Evolutionary conservation across 53 echinoderm and acorn worm genomes (phyloP).

Genomic region (Arbacia lixula): DNA sequence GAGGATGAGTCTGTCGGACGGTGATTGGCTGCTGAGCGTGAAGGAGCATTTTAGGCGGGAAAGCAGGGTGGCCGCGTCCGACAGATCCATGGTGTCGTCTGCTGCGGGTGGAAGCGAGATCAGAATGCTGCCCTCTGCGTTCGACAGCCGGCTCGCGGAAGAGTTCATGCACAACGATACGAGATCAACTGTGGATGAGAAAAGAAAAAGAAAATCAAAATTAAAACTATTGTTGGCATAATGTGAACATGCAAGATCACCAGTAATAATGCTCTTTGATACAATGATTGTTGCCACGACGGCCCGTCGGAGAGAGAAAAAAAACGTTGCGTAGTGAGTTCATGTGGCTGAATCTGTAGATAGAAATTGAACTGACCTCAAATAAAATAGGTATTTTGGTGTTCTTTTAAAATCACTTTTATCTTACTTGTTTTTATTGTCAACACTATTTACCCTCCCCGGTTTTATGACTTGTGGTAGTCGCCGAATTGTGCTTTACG

Average conservation of each 20-base stretch:
- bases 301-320: too few species aligned
- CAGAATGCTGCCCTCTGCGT: conserved; percentile 45
- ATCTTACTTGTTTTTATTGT: too few species aligned
- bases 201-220: not conserved
- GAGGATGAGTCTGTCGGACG: conserved; percentile 32
- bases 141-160: conserved; percentile 1
- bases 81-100: not conserved
- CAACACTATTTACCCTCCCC: too few species aligned
- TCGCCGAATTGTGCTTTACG: too few species aligned
- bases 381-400: too few species aligned
- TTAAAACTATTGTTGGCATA: not conserved
- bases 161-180: conserved; percentile 50
- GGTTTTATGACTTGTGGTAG: too few species aligned
- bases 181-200: conserved; percentile 22
- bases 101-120: conserved; percentile 27
- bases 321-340: too few species aligned
- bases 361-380: too few species aligned
- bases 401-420: too few species aligned
- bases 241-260: not conserved
- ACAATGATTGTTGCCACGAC: too few species aligned
- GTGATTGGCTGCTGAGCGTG: conserved; percentile 34
- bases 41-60: conserved; percentile 20
- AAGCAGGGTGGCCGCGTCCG: not conserved
- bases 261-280: too few species aligned
- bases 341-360: too few species aligned